These are phyloP conservation scores for Dreissena rostriformis DNA, from an alignment of 1,140 invertebrate species.

Conservation along the genomic window DNA sequence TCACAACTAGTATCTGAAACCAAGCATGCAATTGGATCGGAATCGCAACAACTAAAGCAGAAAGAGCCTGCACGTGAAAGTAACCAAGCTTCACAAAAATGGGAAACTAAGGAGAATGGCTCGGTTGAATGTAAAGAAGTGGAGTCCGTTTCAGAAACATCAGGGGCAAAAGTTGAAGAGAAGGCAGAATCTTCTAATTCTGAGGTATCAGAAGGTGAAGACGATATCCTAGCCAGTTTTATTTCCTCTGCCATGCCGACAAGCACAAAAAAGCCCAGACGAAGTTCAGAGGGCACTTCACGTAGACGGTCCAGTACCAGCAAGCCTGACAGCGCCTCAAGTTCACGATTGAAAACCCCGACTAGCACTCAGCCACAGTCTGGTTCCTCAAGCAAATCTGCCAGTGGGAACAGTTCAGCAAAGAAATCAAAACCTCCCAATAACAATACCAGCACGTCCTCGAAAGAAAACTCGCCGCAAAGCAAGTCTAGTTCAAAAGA, in stretches of 20 bases:
- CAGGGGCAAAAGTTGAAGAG: conserved; percentile 61
- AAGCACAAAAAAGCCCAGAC: conserved; percentile 70
- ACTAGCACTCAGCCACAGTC: conserved; percentile 2
- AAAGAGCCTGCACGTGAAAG: background rate
- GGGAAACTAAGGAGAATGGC: background rate
- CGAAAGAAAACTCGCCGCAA: background rate
- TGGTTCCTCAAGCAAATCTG: conserved; percentile 16
- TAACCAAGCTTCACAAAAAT: conserved; percentile 4
- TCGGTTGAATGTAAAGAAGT: background rate
- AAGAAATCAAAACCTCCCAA: conserved; percentile 37
- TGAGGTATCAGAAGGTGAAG: conserved; percentile 79
- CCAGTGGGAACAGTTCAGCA: conserved; percentile 27
- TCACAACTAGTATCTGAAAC: conserved; percentile 6
- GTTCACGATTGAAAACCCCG: conserved; percentile 45
- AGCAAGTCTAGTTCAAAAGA: conserved; percentile 34
- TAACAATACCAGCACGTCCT: conserved; percentile 14
- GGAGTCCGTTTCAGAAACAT: background rate
- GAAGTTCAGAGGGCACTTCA: conserved; percentile 74
- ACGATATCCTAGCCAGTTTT: conserved; percentile 80
- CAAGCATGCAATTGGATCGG: background rate
- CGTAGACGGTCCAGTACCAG: conserved; percentile 71
- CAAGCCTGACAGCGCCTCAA: conserved; percentile 39
- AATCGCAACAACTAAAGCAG: background rate
- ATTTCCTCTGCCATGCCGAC: conserved; percentile 80
- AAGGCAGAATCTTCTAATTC: conserved; percentile 76